Evolutionary conservation across 2,113 vertebrate genomes (phyloP).

Genomic region (Dendrocopos noguchii): DNA sequence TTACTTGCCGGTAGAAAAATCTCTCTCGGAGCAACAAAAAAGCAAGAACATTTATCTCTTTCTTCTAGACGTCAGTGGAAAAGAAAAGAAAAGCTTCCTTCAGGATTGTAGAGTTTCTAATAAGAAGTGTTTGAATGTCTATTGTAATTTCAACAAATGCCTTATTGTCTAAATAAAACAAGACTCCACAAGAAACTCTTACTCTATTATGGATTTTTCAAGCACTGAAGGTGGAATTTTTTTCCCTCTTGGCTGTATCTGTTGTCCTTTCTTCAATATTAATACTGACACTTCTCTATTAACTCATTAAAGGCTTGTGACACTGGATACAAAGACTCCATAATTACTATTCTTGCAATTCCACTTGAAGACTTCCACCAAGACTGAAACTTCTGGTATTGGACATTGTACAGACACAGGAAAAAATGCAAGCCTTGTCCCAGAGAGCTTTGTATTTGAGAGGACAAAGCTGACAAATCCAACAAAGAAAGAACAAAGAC

Average conservation of each 20-base stretch:
- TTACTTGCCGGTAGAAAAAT: neutral
- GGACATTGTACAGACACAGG: neutral
- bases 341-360: conserved; percentile 62
- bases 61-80: neutral
- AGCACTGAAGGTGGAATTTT: neutral
- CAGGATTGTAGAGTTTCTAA: conserved; percentile 54
- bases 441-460: neutral
- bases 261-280: conserved; percentile 48
- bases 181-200: conserved; percentile 52
- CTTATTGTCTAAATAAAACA: conserved; percentile 61
- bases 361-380: conserved; percentile 34
- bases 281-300: conserved; percentile 59
- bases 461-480: neutral
- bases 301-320: conserved; percentile 46
- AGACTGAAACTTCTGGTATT: neutral
- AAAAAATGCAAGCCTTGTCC: neutral
- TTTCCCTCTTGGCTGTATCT: neutral
- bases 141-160: conserved; percentile 66
- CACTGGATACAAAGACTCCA: conserved; percentile 52
- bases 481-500: neutral
- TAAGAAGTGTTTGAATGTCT: conserved; percentile 51
- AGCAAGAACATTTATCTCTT: neutral
- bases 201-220: conserved; percentile 44
- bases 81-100: conserved; percentile 1
- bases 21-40: neutral